phyloP scores from a whole-genome alignment of 1,140 invertebrate species.

The Bradynema listronoti region DNA sequence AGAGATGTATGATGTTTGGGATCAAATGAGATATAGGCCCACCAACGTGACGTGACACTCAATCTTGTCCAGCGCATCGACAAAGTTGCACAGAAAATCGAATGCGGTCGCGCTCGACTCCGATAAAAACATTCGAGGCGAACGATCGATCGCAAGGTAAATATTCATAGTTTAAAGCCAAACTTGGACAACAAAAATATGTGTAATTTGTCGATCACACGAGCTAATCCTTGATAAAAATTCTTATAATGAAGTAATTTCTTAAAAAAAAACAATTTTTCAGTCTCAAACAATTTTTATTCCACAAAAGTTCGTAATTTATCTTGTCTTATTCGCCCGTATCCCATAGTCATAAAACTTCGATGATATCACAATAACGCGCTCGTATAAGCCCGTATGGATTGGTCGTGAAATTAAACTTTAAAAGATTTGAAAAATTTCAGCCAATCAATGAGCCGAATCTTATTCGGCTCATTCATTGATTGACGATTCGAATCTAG shows the following conservation, averaged over 20 bases:
- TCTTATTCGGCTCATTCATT: too few species aligned
- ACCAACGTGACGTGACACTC: constrained; percentile 1
- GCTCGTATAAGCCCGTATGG: too few species aligned
- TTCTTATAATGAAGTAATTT: background rate
- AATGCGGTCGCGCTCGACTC: background rate
- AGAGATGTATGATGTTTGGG: too few species aligned
- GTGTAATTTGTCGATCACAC: background rate
- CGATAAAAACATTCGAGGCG: background rate
- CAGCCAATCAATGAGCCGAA: too few species aligned
- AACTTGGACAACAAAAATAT: background rate
- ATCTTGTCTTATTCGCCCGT: background rate
- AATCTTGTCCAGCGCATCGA: background rate
- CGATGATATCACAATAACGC: too few species aligned
- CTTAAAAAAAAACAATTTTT: background rate
- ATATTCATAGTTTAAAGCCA: constrained; percentile 4
- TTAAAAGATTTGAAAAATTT: too few species aligned
- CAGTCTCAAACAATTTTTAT: background rate
- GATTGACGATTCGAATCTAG: too few species aligned
- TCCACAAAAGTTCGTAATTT: background rate
- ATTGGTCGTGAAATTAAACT: too few species aligned
- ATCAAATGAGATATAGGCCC: too few species aligned
- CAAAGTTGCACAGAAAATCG: constrained; percentile 1
- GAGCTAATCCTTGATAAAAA: background rate
- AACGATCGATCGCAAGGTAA: constrained; percentile 9
- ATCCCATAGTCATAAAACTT: background rate